Base-by-base conservation (phyloP, 2,888 invertebrate species). In the Noctua comes region DNA sequence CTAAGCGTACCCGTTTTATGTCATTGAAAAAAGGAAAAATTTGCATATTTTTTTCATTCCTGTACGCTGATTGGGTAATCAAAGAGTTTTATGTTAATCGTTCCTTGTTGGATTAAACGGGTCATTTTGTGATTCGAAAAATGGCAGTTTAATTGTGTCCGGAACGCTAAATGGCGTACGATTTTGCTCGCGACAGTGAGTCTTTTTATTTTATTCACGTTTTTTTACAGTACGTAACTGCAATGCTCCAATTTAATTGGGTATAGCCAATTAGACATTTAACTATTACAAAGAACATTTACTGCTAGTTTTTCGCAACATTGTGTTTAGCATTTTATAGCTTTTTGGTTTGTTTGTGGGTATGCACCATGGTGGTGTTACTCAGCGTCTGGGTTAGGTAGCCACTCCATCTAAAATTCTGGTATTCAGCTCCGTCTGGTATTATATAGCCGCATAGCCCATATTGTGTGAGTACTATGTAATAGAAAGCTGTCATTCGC, bases 21-120 rank as follows among this genome's bases (percentile, higher is more conserved):
- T 80, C 86, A 86, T 86, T 86, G 82, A 86, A 88, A 87, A 88
- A 87, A 79, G 70, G 46, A 83, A 76, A 31, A 82, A 88, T 88
- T 88, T 81, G 70, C 88, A 88, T 88, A 71, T 84, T 84, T 87
- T 87, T 87, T 88, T 87, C 72, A 81, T 87, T 86, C 79, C 54
- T 68, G 74, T 62, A 78, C 68, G 82, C 68, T 85, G 76, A 86
- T 86, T 84, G 85, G 88, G 80, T 81, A 83, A 88, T 88, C 81
- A 88, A 86, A 86, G 82, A 77, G 81, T 65, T 85, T 85, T 83
- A 85, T 87, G 84, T 80, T 87, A 87, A 87, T 84, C 68, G 72
- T 18, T 85, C 48, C 85, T 83, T 84, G 73, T 71, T 70, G 77
- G 83, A 76, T 86, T 83, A 85, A 86, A 83, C 69, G 80, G 83